Evolutionary conservation across 1,140 invertebrate species (phyloP), one percentile per base, ranked within the genome.

Genomic region (Micrasema minimum): DNA sequence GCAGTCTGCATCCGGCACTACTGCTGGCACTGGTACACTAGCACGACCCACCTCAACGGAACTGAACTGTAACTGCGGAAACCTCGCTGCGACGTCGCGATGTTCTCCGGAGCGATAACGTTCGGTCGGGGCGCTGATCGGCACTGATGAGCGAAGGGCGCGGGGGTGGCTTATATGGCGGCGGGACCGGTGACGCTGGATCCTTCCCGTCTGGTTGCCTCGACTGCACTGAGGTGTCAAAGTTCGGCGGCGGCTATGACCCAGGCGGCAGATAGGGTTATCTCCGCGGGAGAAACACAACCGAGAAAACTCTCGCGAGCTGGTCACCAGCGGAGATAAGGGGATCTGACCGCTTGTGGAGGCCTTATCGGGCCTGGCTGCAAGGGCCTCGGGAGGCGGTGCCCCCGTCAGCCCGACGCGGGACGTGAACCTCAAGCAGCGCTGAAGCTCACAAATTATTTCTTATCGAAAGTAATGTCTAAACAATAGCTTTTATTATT

Each of bases 201-300:
- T 62, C 57, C 59, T 26, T 51, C 46, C 31, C 18, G 45, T 23
- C 51, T 26, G 37, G 22, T 38, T 46, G 50, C n/a, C 37, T 41
- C 12, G 0, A 14, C 55, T 43, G 67, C 31, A 69, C 67, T 69
- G 57, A 5, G 11, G 64, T 37, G 57, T 69, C 57, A 69, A 69
- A 69, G 67, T 69, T 69, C 67, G 67, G 23, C 35, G 43, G 48
- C 45, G 67, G 16, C 67, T 69, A 22, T 69, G 67, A 62, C 35
- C 57, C 67, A 37, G 35, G 37, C 26, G 55, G 55, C 43, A 43
- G 22, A 11, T 53, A 16, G 35, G 67, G 67, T 69, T 69, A 69
- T 69, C 67, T 68, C n/a, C n/a, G n/a, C n/a, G n/a, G 16, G 22
- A 53, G 57, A 59, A 69, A 69, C 59, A 53, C 45, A 59, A 69